These are phyloP conservation scores for Lagothrix lagotricha DNA, from an alignment of 2,797 vertebrate genomes.

Conservation along the genomic window DNA sequence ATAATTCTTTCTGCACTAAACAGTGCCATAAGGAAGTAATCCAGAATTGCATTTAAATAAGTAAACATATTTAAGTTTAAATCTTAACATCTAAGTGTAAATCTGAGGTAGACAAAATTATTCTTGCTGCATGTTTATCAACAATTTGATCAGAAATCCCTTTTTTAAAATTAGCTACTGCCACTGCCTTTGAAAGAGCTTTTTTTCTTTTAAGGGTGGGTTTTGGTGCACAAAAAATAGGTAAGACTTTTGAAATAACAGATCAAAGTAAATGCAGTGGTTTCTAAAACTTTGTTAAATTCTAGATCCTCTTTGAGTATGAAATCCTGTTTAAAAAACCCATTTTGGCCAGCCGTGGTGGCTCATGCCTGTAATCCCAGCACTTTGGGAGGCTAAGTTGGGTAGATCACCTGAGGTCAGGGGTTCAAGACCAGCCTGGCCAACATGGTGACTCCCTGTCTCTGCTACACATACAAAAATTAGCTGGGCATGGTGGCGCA, in stretches of 20 bases:
- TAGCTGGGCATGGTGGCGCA: background rate
- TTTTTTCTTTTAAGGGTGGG: background rate
- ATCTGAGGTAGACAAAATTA: background rate
- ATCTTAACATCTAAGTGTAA: slow-evolving; percentile 23
- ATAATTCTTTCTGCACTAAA: background rate
- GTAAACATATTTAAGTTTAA: slow-evolving; percentile 19
- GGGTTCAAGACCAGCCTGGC: background rate
- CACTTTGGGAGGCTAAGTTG: background rate
- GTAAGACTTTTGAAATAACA: background rate
- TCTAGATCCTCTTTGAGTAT: background rate
- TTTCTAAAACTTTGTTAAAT: slow-evolving; percentile 16
- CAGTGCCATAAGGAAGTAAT: background rate
- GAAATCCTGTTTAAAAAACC: background rate
- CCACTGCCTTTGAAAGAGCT: background rate
- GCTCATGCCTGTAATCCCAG: background rate
- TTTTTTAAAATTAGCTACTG: background rate
- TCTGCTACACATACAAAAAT: background rate
- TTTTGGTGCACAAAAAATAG: background rate
- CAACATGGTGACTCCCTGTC: background rate
- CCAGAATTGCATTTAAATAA: slow-evolving; percentile 28
- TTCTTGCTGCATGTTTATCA: background rate
- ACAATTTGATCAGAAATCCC: background rate
- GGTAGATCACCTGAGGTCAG: background rate
- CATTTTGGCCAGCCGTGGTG: background rate
- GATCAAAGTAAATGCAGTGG: background rate